Evolutionary conservation across 2,797 vertebrate species (phyloP).

Genomic region (Diceros bicornis): DNA sequence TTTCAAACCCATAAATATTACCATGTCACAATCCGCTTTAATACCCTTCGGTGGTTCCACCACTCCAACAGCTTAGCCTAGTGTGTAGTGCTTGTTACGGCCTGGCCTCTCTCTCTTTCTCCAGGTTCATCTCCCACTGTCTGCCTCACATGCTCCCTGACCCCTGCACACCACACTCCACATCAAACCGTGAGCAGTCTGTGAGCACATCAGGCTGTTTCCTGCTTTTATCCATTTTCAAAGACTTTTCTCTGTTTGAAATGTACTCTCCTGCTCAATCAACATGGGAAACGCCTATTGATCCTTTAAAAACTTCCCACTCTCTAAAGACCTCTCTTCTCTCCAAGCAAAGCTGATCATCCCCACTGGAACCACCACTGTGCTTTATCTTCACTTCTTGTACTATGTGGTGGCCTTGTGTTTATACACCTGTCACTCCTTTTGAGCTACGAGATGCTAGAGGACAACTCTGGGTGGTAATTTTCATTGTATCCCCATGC

Average conservation of each 20-base stretch:
- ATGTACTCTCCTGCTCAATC: not conserved
- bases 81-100: not conserved
- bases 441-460: not conserved
- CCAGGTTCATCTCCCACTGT: not conserved
- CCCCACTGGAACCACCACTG: not conserved
- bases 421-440: not conserved
- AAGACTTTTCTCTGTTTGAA: conserved; percentile 46
- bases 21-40: not conserved
- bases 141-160: not conserved
- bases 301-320: not conserved
- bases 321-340: not conserved
- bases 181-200: accelerated
- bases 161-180: not conserved
- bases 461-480: not conserved
- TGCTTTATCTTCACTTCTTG: too few species aligned
- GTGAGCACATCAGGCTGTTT: not conserved
- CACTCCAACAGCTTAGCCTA: not conserved
- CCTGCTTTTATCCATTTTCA: conserved; percentile 53
- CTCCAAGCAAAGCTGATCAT: not conserved
- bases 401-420: accelerated
- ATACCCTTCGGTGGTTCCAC: not conserved
- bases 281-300: not conserved
- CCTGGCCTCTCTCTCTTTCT: not conserved
- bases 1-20: not conserved
- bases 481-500: not conserved